A percentile compares a stretch with the other conserved stretches of the same genome.
These are phyloP conservation scores for Lamellibrachia luymesi DNA, from an alignment of 1,140 invertebrate species.

Conservation along the genomic window DNA sequence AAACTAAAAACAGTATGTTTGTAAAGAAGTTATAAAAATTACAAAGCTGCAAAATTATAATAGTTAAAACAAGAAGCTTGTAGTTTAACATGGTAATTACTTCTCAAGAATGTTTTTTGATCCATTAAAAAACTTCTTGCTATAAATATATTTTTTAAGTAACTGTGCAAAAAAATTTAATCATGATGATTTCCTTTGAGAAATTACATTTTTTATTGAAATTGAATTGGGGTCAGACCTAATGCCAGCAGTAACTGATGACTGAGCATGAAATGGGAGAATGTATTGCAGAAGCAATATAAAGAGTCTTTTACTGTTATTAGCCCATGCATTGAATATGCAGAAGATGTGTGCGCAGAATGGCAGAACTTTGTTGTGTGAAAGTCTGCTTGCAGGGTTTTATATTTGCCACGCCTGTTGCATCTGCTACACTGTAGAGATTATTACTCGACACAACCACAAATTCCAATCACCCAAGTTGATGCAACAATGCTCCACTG, in stretches of 20 bases:
- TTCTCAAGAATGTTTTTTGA: too few relatives aligned
- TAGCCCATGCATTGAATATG: neutral
- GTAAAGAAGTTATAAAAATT: too few relatives aligned
- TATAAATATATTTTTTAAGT: too few relatives aligned
- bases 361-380: neutral
- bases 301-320: neutral
- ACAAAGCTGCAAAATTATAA: too few relatives aligned
- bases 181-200: neutral
- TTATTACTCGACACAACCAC: neutral
- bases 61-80: too few relatives aligned
- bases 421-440: neutral
- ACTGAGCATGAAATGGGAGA: too few relatives aligned
- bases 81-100: too few relatives aligned
- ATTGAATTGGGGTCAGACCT: neutral
- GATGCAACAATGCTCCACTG: too few relatives aligned
- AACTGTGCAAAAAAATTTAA: neutral
- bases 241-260: neutral
- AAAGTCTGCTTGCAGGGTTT: neutral
- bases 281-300: too few relatives aligned
- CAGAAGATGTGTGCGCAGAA: neutral
- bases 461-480: neutral
- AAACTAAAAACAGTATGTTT: too few relatives aligned
- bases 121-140: too few relatives aligned
- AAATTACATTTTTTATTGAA: neutral
- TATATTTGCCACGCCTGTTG: neutral